Conservation (phyloP, 2,888 invertebrate genomes). For the Leptinotarsa peninsularis region DNA sequence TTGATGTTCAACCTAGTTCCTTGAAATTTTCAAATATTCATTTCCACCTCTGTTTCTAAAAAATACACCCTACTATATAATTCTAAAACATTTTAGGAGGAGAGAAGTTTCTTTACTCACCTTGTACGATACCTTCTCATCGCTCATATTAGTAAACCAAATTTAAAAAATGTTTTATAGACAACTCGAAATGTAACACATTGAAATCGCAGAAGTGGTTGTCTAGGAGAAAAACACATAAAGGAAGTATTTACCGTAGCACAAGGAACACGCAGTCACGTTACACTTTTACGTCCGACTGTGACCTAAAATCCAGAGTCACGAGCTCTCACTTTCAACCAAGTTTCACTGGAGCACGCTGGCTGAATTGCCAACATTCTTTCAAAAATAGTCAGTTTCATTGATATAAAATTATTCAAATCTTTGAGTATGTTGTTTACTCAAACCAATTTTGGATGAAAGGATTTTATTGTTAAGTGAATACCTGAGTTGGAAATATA, state of each 20-base stretch:
- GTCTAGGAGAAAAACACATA: conserved; percentile 38
- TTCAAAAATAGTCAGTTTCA: conserved; percentile 40
- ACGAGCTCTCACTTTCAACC: conserved; percentile 57
- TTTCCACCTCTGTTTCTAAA: too few species aligned
- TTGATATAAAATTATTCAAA: conserved; percentile 8
- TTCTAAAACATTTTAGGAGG: neutral
- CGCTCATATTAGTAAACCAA: neutral
- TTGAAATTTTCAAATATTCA: too few species aligned
- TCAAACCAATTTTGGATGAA: too few species aligned
- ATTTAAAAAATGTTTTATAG: neutral
- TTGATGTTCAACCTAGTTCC: too few species aligned
- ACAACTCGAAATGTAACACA: conserved; percentile 10
- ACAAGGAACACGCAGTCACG: conserved; percentile 53
- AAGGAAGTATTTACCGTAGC: conserved; percentile 40
- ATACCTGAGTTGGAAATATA: too few species aligned
- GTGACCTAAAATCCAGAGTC: conserved; percentile 55
- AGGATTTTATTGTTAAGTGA: too few species aligned
- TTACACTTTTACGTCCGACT: conserved; percentile 55
- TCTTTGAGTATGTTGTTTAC: neutral
- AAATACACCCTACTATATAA: too few species aligned
- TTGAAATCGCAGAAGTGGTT: conserved; percentile 35
- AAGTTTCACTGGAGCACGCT: conserved; percentile 47
- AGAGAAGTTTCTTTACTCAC: neutral
- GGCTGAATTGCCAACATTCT: conserved; percentile 43
- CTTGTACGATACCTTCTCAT: neutral